phyloP scores from a whole-genome alignment of 2,888 invertebrate genomes.

The Oscheius sp. region DNA sequence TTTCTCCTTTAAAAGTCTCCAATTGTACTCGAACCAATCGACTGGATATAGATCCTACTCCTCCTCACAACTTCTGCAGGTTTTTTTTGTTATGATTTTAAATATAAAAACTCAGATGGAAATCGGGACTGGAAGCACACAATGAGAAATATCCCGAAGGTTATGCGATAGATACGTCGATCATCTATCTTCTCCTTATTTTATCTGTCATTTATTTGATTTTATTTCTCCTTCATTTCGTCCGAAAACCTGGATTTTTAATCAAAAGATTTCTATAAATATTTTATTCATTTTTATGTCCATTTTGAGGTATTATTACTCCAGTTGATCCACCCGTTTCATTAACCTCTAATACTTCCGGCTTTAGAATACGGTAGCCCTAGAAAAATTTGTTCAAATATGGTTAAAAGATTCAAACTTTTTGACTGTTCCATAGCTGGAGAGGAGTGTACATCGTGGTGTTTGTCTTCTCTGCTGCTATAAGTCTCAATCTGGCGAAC shows the following conservation, averaged over 20 bases:
- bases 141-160: not conserved
- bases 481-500: conserved; percentile 52
- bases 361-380: conserved; percentile 32
- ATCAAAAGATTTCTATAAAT: conserved; percentile 20
- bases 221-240: not conserved
- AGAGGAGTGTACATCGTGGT: conserved; percentile 56
- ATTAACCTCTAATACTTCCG: conserved; percentile 28
- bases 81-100: not conserved
- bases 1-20: not conserved
- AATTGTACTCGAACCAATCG: conserved; percentile 1
- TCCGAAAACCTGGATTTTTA: conserved; percentile 2
- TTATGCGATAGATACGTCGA: not conserved
- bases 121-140: not conserved
- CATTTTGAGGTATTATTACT: conserved; percentile 18
- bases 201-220: not conserved
- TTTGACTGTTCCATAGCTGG: conserved; percentile 55
- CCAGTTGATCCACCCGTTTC: conserved; percentile 21
- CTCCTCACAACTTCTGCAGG: conserved; percentile 19
- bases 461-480: conserved; percentile 54
- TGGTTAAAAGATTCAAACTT: too few relatives aligned
- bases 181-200: not conserved
- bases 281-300: conserved; percentile 22
- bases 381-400: too few relatives aligned
- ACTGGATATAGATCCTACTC: conserved; percentile 16
- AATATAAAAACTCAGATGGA: not conserved